Evolutionary conservation across 2,113 vertebrate species (phyloP).

Genomic region (Trichomycterus rosablanca): DNA sequence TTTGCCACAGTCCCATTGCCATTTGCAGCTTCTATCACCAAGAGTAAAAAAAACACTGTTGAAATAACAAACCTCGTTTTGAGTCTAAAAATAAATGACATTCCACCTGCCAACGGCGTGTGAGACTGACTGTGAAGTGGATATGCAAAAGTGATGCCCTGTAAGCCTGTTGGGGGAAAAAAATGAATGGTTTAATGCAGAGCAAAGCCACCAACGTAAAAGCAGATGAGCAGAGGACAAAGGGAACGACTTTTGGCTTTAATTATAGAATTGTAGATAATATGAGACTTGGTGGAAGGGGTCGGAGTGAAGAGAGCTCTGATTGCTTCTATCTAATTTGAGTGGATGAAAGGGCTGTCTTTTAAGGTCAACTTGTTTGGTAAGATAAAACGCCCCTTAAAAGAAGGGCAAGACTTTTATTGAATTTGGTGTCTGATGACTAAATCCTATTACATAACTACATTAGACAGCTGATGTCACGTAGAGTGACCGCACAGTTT

Average conservation of each 20-base stretch:
- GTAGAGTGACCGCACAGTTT: neutral
- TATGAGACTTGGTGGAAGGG: conserved; percentile 4
- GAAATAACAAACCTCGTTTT: conserved; percentile 17
- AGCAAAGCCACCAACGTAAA: conserved; percentile 15
- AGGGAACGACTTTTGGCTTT: conserved; percentile 7
- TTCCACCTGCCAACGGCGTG: conserved; percentile 3
- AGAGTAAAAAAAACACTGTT: conserved; percentile 4
- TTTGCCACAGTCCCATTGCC: neutral
- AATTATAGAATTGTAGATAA: conserved; percentile 23
- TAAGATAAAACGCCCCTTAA: neutral
- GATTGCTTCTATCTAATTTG: conserved; percentile 15
- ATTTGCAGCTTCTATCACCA: conserved; percentile 8
- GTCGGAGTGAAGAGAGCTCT: conserved; percentile 4
- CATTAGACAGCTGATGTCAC: neutral
- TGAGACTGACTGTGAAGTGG: conserved; percentile 10
- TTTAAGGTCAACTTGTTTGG: conserved; percentile 5
- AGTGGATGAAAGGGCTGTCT: conserved; percentile 24
- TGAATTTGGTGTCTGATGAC: neutral
- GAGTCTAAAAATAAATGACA: conserved; percentile 32
- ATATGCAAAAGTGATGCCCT: neutral
- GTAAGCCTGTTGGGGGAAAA: neutral
- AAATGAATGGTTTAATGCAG: neutral
- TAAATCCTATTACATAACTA: neutral
- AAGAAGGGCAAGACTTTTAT: neutral
- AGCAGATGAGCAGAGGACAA: conserved; percentile 18